Percentiles rank a stretch among this genome's conserved stretches.
Evolutionary conservation across 2,113 vertebrate species (phyloP).

Genomic region (Triplophysa rosa): DNA sequence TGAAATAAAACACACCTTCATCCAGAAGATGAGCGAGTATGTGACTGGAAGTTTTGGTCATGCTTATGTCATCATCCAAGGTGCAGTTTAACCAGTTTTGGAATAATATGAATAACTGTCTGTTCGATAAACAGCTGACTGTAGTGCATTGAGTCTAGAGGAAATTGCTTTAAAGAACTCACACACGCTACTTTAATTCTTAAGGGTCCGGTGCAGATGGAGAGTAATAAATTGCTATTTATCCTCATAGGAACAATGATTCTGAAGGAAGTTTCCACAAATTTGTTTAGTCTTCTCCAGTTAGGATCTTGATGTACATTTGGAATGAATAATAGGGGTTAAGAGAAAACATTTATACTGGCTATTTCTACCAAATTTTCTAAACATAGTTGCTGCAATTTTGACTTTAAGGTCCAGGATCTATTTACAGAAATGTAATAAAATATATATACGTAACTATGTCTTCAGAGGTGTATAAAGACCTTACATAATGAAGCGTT

Average conservation of each 20-base stretch:
- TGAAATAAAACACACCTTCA: background rate
- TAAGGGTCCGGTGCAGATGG: background rate
- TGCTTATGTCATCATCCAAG: slow-evolving; percentile 2
- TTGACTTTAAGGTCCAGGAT: too few species aligned
- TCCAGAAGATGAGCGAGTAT: background rate
- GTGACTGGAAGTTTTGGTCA: background rate
- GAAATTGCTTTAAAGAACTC: slow-evolving; percentile 6
- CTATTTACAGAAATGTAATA: too few species aligned
- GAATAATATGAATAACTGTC: slow-evolving; percentile 53
- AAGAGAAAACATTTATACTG: too few species aligned
- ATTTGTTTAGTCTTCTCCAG: background rate
- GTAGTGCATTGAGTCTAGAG: slow-evolving; percentile 31
- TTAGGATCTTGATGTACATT: background rate
- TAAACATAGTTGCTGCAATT: too few species aligned
- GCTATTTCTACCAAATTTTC: too few species aligned
- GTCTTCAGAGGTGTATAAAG: too few species aligned
- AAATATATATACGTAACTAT: too few species aligned
- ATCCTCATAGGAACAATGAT: background rate
- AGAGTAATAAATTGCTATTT: background rate
- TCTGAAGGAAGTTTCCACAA: background rate
- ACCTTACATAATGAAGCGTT: too few species aligned
- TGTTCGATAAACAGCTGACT: slow-evolving; percentile 44
- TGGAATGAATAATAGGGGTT: slow-evolving; percentile 3
- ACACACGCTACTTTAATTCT: background rate
- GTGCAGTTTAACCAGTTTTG: slow-evolving; percentile 44